Base-by-base conservation (phyloP, 2,113 vertebrate species). In the Elephantulus edwardii region DNA sequence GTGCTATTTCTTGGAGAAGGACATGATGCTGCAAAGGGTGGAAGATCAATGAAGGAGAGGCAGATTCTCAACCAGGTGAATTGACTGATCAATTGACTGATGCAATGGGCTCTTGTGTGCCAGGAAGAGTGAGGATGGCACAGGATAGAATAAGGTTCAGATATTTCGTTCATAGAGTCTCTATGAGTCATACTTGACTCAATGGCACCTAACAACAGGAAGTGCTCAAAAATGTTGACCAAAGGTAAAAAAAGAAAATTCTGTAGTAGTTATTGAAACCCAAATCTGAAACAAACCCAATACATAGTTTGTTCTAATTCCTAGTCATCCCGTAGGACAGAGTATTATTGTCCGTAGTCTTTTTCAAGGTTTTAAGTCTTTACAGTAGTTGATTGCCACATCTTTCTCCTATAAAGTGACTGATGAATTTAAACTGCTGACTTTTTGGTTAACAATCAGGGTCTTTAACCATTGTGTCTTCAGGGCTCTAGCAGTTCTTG, bases 241-340 rank as follows among this genome's bases (percentile, higher is more conserved):
- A 86, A 83, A 44, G 46, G 10, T 71, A 26, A 38, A 19, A 75
- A 71, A 77, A 91, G 92, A 71, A 8, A 17, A 85, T 64, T 82
- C 91, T n/a, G 64, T 56, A 16, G 22, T 87, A 40, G 11, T 84
- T 89, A 46, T 91, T 66, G 58, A 91, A 88, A 71, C 58, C 8
- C 5, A 60, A 28, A 60, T 10, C 26, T 9, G 33, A 62, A 33
- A 9, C 30, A 62, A 62, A 33, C 30, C 6, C 3, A 62, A 13
- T 62, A 26, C 5, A 30, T 28, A 8, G 30, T 62, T 5, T 3
- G 30, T 8, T 62, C 60, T 62, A 14, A 6, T 30, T 62, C 30
- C 2, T 7, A 60, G 58, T 3, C 8, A 30, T 8, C 58, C 24
- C 12, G 14, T 33, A 62, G 60, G 60, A 62, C 60, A 62, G 60